Evolutionary conservation across 2,888 invertebrate species (phyloP).

Genomic region (Azorinus chamasolen): DNA sequence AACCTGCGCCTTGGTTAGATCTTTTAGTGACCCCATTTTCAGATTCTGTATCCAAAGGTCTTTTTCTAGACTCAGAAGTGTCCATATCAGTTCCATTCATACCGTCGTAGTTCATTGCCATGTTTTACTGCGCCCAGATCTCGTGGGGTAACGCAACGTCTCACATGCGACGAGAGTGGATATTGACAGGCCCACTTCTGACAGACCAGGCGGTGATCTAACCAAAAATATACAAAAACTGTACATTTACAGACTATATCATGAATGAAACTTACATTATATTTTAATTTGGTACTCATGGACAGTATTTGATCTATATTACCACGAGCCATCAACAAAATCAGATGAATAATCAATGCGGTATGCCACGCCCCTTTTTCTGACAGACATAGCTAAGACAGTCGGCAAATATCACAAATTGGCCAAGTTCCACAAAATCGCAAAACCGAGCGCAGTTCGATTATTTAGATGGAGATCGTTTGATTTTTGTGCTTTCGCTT

Average conservation of each 20-base stretch:
- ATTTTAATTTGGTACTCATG: neutral
- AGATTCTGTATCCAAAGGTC: constrained; percentile 85
- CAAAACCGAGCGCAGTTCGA: too few species aligned
- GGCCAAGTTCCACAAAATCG: constrained; percentile 20
- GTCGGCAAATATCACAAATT: neutral
- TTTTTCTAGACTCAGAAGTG: constrained; percentile 86
- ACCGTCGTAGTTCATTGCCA: constrained; percentile 84
- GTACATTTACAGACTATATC: constrained; percentile 1
- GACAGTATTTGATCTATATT: neutral
- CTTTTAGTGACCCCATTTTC: constrained; percentile 85
- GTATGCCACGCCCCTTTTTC: constrained; percentile 58
- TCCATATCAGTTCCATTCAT: constrained; percentile 84
- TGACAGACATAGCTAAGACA: constrained; percentile 13
- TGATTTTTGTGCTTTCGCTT: too few species aligned
- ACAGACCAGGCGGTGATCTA: constrained; percentile 10
- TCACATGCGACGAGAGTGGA: constrained; percentile 72
- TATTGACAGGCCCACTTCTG: constrained; percentile 51
- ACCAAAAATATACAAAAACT: neutral
- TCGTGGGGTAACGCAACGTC: constrained; percentile 82
- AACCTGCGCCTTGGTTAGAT: constrained; percentile 86
- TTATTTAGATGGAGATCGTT: too few species aligned
- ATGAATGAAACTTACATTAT: constrained; percentile 54
- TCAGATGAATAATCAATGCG: neutral
- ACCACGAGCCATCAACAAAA: neutral
- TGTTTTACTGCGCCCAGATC: constrained; percentile 84